Evolutionary conservation across 2,888 invertebrate species (phyloP), one percentile per base, ranked within the genome.

Genomic region (Trachelus tabidus): DNA sequence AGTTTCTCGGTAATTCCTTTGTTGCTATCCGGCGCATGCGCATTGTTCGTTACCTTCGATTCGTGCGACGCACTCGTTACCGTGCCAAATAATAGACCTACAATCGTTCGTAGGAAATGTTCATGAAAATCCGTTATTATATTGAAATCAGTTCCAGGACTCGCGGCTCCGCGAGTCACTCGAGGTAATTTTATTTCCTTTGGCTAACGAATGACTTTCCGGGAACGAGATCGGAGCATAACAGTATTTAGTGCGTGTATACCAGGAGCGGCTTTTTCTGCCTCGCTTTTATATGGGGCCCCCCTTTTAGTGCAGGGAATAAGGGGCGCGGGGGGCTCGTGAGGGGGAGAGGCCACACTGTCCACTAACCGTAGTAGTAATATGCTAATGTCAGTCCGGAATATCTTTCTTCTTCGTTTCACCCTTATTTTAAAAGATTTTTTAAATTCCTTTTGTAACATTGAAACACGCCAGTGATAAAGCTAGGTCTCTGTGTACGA

Each of bases 61-160:
- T 56, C 56, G 23, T 23, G 56, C 56, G 23, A 23, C 23, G 56
- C 23, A 1, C 23, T 56, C 23, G 56, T 56, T 56, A 56, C 23
- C 56, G 23, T 56, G 23, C 6, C 4, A 56, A 56, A 23, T 56
- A 56, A 23, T 56, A 9, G 56, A 23, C 9, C 6, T 2, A 56
- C 56, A 2, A 2, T 68, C 68, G 31, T 68, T 75, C 75, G 23
- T 40, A 68, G 68, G 33, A 40, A 35, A 30, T 40, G 0, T 35
- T 37, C 37, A 30, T 73, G 34, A 74, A 74, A 75, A 75, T 35
- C 33, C 75, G 68, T 76, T 68, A 78, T 78, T 78, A 75, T 71
- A 78, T 78, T 78, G 40, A 78, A 78, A 78, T 78, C 78, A 78
- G 78, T 78, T 78, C 78, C 73, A 11, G 35, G 78, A 78, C 31